Percentiles rank a stretch among this genome's conserved stretches.
Conservation (phyloP, 2,113 vertebrate genomes). For the Lepidothrix coronata region DNA sequence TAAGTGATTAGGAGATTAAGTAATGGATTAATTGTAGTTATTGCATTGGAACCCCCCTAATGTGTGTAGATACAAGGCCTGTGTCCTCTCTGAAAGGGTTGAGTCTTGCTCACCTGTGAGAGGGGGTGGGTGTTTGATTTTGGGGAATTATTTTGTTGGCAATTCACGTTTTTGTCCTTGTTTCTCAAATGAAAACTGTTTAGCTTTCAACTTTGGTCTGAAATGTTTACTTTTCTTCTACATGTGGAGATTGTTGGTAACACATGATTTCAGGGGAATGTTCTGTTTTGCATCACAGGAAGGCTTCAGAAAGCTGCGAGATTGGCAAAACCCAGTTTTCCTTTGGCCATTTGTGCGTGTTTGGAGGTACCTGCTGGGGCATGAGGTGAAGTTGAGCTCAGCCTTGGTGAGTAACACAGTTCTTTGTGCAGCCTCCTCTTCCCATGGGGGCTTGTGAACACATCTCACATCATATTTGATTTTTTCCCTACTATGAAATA, state of each 20-base stretch:
- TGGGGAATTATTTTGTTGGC: neutral
- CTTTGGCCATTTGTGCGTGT: neutral
- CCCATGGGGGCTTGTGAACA: neutral
- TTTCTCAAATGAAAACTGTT: neutral
- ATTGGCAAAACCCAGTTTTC: neutral
- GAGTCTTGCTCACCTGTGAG: neutral
- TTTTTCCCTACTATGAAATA: neutral
- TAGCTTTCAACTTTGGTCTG: neutral
- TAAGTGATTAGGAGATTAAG: neutral
- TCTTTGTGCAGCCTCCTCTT: neutral
- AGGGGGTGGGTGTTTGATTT: neutral
- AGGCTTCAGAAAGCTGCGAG: neutral
- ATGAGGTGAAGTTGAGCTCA: neutral
- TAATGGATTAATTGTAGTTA: constrained; percentile 18
- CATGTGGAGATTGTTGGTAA: neutral
- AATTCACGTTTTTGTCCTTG: neutral
- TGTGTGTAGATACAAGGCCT: neutral
- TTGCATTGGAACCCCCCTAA: neutral
- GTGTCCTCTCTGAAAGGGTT: neutral
- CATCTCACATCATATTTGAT: neutral
- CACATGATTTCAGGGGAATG: neutral
- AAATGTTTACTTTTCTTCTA: neutral
- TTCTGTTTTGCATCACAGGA: neutral
- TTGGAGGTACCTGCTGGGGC: neutral
- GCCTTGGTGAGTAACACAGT: neutral